Base-by-base conservation (phyloP, 1,140 invertebrate genomes). In the Maconellicoccus hirsutus region DNA sequence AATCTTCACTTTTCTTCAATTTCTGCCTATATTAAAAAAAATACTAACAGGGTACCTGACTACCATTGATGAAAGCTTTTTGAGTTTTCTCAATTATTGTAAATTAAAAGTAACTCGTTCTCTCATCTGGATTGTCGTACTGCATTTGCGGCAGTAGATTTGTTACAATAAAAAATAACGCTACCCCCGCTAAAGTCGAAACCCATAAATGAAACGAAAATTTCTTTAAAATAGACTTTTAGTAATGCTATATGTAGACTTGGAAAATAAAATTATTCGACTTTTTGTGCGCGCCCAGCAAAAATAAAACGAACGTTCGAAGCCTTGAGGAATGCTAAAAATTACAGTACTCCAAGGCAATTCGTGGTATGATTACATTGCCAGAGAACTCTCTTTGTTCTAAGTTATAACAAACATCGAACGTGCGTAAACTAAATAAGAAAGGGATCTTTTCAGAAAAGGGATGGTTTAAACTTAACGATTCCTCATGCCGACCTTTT, bases 371-470 rank as follows among this genome's bases (percentile, higher is more conserved):
- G 42, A 52, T 52, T 52, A 52, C 42, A 19, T 52, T 52, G 42
- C n/a, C 42, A 19, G n/a, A 52, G 42, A 52, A 52, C 42, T 52
- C n/a, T 52, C 42, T 52, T 19, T 52, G 12, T 52, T 52, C 42
- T 52, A 52, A 52, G 12, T 52, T 52, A 52, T 52, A 52, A 52
- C 42, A 52, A 52, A 52, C 42, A 52, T 52, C 42, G 42, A 52
- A 52, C 42, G 42, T 52, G 42, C 42, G 42, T 52, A 52, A 52
- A 52, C 42, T 52, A 52, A 52, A 52, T 52, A 52, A 52, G 42
- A 52, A 33, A 52, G 42, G 12, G 2, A 52, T 52, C 42, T 14
- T 52, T 52, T 16, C 29, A 12, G 12, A 33, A 52, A 16, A 52
- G 42, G 42, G 42, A 19, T 52, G 42, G 42, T 52, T 52, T 16